Evolutionary conservation across 2,888 invertebrate genomes (phyloP).

Genomic region (Mycalesis mineus): DNA sequence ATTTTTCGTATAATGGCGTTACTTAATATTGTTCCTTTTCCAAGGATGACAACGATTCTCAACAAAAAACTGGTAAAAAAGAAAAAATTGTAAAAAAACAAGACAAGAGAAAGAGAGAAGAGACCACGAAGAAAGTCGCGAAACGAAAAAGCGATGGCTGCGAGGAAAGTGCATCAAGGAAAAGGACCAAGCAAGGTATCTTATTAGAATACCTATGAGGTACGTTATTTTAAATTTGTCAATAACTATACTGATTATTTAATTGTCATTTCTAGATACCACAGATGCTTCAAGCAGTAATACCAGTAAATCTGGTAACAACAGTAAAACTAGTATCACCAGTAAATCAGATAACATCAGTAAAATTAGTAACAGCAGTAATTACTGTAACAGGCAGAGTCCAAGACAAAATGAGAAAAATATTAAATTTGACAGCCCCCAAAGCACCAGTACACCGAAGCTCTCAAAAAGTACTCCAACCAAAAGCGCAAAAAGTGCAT

Average conservation of each 20-base stretch:
- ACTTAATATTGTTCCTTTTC: conserved; percentile 24
- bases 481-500: conserved; percentile 32
- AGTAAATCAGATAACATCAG: neutral
- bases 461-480: conserved; percentile 11
- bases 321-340: neutral
- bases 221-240: no score
- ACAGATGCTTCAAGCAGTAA: neutral
- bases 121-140: conserved; percentile 42
- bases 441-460: conserved; percentile 22
- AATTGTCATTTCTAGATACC: neutral
- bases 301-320: neutral
- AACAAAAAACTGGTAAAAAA: conserved; percentile 43
- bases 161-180: conserved; percentile 40
- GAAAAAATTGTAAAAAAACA: conserved; percentile 39
- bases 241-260: neutral
- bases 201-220: no score
- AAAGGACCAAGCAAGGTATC: conserved; percentile 53
- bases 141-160: conserved; percentile 59
- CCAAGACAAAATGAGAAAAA: conserved; percentile 16
- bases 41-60: conserved; percentile 49
- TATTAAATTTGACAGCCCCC: conserved; percentile 15
- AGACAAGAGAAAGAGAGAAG: conserved; percentile 47
- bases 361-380: neutral
- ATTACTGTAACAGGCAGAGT: conserved; percentile 2
- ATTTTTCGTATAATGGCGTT: neutral